Evolutionary conservation across 2,888 invertebrate species (phyloP).

Genomic region (Caenorhabditis panamensis): DNA sequence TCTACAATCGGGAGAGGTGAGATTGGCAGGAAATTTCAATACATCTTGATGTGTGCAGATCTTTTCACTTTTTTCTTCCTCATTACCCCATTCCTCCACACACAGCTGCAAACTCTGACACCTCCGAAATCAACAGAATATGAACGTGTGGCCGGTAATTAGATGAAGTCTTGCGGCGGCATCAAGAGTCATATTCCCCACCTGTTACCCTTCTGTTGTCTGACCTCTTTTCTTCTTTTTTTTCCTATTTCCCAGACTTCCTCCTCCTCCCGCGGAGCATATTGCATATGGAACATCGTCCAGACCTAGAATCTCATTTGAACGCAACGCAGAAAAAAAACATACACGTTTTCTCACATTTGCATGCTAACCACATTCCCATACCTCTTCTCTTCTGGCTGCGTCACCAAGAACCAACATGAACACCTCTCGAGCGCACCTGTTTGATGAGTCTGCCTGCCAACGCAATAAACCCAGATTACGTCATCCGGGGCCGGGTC

Average conservation of each 20-base stretch:
- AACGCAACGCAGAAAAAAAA: neutral
- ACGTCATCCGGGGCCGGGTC: conserved; percentile 37
- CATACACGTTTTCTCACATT: neutral
- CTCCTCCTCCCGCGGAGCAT: neutral
- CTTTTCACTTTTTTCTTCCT: too few relatives aligned
- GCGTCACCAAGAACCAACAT: conserved; percentile 38
- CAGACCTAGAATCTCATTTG: neutral
- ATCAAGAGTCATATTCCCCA: neutral
- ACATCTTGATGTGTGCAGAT: too few relatives aligned
- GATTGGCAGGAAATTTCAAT: too few relatives aligned
- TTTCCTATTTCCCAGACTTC: neutral
- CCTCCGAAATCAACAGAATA: too few relatives aligned
- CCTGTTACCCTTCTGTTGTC: conserved; percentile 9
- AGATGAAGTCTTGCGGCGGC: neutral
- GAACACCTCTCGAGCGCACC: conserved; percentile 40
- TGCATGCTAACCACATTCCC: conserved; percentile 5
- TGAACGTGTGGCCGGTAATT: neutral
- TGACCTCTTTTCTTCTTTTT: neutral
- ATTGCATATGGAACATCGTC: neutral
- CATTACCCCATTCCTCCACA: too few relatives aligned
- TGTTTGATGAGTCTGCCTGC: conserved; percentile 48
- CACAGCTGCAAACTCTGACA: too few relatives aligned
- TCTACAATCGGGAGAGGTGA: too few relatives aligned
- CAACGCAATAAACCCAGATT: conserved; percentile 46
- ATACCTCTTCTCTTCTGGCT: conserved; percentile 4